Conservation (phyloP, 2,113 vertebrate species). For the Cyanistes caeruleus region DNA sequence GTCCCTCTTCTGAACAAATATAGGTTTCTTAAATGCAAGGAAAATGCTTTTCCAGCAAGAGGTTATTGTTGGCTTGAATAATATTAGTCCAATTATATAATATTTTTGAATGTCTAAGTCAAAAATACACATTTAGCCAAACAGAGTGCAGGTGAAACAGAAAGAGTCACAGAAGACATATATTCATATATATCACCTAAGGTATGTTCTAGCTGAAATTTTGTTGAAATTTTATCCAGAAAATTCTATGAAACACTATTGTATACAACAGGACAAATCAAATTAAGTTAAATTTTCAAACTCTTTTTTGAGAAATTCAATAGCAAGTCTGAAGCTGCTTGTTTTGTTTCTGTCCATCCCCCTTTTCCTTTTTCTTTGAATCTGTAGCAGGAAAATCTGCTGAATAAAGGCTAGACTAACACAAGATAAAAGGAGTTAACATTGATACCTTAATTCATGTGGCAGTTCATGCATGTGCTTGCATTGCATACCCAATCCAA, state of each 20-base stretch:
- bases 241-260: neutral
- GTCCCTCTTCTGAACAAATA: neutral
- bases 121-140: neutral
- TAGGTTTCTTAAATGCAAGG: neutral
- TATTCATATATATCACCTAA: neutral
- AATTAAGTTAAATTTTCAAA: neutral
- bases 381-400: neutral
- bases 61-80: neutral
- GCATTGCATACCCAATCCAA: rapidly evolving
- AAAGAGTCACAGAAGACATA: neutral
- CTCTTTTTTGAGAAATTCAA: neutral
- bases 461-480: neutral
- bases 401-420: neutral
- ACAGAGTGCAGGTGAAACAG: neutral
- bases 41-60: neutral
- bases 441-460: neutral
- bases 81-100: neutral
- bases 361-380: neutral
- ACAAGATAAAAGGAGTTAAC: neutral
- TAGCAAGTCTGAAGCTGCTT: neutral
- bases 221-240: neutral
- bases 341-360: neutral
- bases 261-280: neutral
- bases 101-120: neutral
- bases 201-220: neutral